Evolutionary conservation across 2,888 invertebrate genomes (phyloP), one percentile per base, ranked within the genome.

Genomic region (Microchrysa polita): DNA sequence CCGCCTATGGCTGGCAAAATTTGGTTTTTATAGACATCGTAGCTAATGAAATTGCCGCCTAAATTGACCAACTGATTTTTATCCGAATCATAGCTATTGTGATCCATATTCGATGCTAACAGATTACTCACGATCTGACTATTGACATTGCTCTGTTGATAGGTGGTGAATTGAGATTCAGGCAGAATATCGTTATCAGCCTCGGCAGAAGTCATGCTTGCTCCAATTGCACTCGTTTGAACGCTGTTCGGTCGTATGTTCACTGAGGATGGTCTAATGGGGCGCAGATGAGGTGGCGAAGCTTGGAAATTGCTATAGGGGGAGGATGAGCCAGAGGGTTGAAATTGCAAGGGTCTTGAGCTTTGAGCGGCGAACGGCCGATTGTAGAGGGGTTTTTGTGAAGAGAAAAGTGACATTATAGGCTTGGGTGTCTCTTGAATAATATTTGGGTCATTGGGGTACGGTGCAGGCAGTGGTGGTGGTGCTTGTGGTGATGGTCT

Each of bases 11-110:
- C 79, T 57, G 84, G 77, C 22, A 82, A 65, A 0, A 83, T 80
- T 2, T 83, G 79, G 42, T 83, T 82, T 57, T 81, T 81, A 72
- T 83, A 85, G 5, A 81, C 79, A 74, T 85, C 83, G 40, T 81
- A 77, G 34, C 81, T 81, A 5, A 84, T 82, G 40, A 81, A 82
- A 75, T 81, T 83, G 0, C 82, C 82, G 48, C 81, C 81, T 5
- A 84, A 78, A 75, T 82, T 82, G 0, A 83, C 81, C 42, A 84
- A 74, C 72, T 77, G 75, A 69, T 72, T 67, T 34, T 48, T 40
- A n/a, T 16, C 22, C 16, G 73, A 42, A 14, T 22, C 16, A n/a
- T 16, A 27, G 20, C 22, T 52, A 10, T 16, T 44, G 14, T 72
- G 61, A n/a, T 75, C 59, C 18, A 63, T 0, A 75, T 73, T 73